Percentiles rank a stretch among this genome's conserved stretches.
These are phyloP conservation scores for Thomomys bottae DNA, from an alignment of 2,113 vertebrate species.

Conservation along the genomic window DNA sequence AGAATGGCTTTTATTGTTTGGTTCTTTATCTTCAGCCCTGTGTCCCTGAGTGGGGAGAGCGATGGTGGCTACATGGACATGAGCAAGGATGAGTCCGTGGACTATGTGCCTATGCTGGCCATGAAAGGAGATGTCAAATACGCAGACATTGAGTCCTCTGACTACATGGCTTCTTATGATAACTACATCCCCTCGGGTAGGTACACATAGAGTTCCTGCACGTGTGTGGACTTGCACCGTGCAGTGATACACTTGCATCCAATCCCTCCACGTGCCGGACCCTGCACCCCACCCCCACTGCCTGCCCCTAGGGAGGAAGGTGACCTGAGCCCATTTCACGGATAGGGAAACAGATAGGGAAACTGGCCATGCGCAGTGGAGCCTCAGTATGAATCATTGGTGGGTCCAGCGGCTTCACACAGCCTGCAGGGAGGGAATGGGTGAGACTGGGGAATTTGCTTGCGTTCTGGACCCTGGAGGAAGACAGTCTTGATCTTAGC, in stretches of 20 bases:
- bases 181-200: conserved; percentile 89
- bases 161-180: conserved; percentile 93
- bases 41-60: conserved; percentile 92
- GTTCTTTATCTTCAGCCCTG: conserved; percentile 84
- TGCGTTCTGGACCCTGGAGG: neutral
- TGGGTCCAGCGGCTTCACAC: neutral
- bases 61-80: conserved; percentile 99
- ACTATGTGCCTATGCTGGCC: conserved; percentile 97
- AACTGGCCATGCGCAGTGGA: neutral
- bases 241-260: neutral
- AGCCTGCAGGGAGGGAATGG: neutral
- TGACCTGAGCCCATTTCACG: neutral
- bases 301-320: neutral
- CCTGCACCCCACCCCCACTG: too few species aligned
- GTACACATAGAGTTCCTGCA: neutral
- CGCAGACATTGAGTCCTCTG: conserved; percentile 93
- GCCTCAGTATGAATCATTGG: neutral
- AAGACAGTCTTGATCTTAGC: neutral
- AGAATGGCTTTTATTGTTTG: neutral
- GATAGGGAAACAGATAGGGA: neutral
- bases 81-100: conserved; percentile 94
- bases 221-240: fast-evolving
- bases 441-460: neutral
- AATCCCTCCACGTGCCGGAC: neutral
- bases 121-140: conserved; percentile 94